Base-by-base conservation (phyloP, 2,888 invertebrate genomes). In the Philhelius pedissequus region DNA sequence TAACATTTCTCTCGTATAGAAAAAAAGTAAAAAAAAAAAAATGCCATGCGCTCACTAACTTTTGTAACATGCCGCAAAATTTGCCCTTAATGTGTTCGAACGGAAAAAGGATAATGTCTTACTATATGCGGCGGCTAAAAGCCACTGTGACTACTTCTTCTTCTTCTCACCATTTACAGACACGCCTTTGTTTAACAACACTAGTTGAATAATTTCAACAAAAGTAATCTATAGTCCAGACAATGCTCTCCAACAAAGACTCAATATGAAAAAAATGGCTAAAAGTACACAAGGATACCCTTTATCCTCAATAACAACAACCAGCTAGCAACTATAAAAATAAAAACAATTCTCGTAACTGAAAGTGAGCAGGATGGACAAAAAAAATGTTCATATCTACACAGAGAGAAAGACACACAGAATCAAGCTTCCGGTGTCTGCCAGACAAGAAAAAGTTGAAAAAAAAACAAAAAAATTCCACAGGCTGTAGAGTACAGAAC, bases 171-270 rank as follows among this genome's bases (percentile, higher is more conserved):
- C 50, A 9, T 45, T 1, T n/a, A 32, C 20, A 50, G 74, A 52
- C 78, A 78, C 54, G 83, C 70, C 77, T 71, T 73, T 73, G 71
- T 77, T 77, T 73, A 56, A 68, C 76, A 76, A 38, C 68, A 83
- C 79, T 70, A 83, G 83, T 83, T 79, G 79, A 74, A 79, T 52
- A 68, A 70, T 74, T 56, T 74, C 79, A 70, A 75, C 74, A 79
- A 83, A 68, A 48, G 56, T 70, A 70, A 52, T 73, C 40, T 18
- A 68, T 25, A 48, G 73, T 74, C 83, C 83, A 79, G 83, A 83
- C 83, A 74, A 74, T 64, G 56, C 35, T 52, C 35, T 52, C 69
- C 50, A 83, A 83, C 83, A 83, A 83, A 69, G 50, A 50, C 45
- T 43, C 62, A 43, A 52, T 64, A 64, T 52, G 32, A 74, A 74